Evolutionary conservation across 2,888 invertebrate species (phyloP).

Genomic region (Eulithis prunata): DNA sequence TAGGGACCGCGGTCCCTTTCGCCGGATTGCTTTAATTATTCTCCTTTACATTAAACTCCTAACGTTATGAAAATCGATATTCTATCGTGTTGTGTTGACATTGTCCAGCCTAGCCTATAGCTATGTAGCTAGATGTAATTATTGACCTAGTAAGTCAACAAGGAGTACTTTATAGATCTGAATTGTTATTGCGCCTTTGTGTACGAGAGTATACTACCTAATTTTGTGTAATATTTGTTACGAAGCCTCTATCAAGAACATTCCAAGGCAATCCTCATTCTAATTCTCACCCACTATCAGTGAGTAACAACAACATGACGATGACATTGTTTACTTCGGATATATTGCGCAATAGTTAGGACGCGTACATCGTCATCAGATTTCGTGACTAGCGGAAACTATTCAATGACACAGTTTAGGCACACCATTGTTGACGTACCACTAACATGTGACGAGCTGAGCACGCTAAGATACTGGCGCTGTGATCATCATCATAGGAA

Average conservation of each 20-base stretch:
- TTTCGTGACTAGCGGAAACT: slow-evolving; percentile 15
- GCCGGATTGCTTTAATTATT: too few species aligned
- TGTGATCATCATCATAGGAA: not conserved
- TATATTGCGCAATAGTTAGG: slow-evolving; percentile 30
- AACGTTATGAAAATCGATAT: too few species aligned
- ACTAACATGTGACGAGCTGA: not conserved
- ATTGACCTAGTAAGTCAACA: too few species aligned
- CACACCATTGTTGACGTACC: slow-evolving; percentile 8
- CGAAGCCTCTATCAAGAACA: not conserved
- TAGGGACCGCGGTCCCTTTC: too few species aligned
- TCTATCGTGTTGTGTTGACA: too few species aligned
- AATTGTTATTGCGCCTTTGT: too few species aligned
- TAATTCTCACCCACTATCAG: slow-evolving; percentile 12
- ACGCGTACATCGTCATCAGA: slow-evolving; percentile 20
- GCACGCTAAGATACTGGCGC: not conserved
- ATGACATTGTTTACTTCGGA: slow-evolving; percentile 26
- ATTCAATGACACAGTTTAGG: not conserved
- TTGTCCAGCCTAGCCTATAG: too few species aligned
- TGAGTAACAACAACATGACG: slow-evolving; percentile 15
- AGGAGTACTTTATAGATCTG: too few species aligned
- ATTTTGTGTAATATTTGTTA: too few species aligned
- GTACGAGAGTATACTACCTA: too few species aligned
- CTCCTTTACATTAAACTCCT: too few species aligned
- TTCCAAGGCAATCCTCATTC: slow-evolving; percentile 13
- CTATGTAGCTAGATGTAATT: too few species aligned